A percentile compares a stretch with the other conserved stretches of the same genome.
These are phyloP conservation scores for Cervus canadensis DNA, from an alignment of 2,113 vertebrate species.

Conservation along the genomic window DNA sequence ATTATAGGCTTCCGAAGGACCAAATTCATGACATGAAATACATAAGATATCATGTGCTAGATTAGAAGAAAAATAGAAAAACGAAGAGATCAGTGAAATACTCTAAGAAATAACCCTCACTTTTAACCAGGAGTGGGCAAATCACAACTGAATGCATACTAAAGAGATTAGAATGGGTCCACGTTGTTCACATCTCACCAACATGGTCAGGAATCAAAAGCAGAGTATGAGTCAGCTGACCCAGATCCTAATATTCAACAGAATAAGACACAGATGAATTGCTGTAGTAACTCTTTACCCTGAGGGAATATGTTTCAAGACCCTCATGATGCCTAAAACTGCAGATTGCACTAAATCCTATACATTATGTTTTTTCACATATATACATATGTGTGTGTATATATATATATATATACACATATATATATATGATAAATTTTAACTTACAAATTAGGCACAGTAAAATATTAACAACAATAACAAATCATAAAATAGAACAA, in stretches of 20 bases:
- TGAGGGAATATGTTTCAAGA: neutral
- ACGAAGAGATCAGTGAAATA: too few relatives aligned
- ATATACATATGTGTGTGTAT: neutral
- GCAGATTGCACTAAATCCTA: neutral
- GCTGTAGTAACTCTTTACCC: neutral
- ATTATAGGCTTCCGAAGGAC: neutral
- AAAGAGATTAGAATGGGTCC: rapidly evolving
- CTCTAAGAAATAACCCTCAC: neutral
- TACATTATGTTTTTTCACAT: neutral
- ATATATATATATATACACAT: neutral
- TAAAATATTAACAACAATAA: neutral
- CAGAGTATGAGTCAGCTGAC: neutral
- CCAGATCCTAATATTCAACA: neutral
- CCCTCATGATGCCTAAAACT: neutral
- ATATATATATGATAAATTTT: neutral
- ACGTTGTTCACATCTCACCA: neutral
- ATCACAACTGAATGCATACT: neutral
- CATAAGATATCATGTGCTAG: rapidly evolving
- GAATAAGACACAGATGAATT: neutral
- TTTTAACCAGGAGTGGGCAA: neutral
- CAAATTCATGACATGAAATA: neutral
- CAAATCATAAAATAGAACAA: neutral
- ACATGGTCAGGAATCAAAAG: neutral
- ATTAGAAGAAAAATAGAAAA: neutral
- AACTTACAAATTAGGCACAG: neutral